Conservation (phyloP, 2,113 vertebrate genomes). For the Percina caprodes region DNA sequence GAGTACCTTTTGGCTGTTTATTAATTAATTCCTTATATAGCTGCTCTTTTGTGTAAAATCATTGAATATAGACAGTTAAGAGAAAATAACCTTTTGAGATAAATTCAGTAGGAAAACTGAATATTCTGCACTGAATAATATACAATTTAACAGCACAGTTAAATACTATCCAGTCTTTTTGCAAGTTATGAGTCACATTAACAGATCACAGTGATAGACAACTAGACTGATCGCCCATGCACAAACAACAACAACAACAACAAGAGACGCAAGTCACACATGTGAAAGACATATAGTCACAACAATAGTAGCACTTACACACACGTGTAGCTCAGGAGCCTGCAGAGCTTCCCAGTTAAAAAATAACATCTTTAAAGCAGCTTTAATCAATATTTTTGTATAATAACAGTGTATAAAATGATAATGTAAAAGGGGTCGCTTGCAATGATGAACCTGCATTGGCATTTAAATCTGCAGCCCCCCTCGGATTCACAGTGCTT, state of each 20-base stretch:
- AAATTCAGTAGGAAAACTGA: constrained; percentile 1
- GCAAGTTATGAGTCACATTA: not conserved
- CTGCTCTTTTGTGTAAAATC: constrained; percentile 31
- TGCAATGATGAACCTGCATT: not conserved
- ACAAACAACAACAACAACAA: not conserved
- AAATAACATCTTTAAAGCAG: not conserved
- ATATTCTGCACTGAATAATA: not conserved
- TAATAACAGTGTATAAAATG: not conserved
- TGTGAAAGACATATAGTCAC: not conserved
- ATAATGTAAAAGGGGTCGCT: not conserved
- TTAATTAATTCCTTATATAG: constrained; percentile 44
- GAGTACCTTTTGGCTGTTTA: constrained; percentile 42
- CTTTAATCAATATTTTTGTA: not conserved
- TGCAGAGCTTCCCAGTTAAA: not conserved
- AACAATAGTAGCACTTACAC: not conserved
- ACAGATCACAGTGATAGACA: not conserved
- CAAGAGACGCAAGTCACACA: not conserved
- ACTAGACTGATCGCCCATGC: too few relatives aligned
- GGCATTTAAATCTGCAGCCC: not conserved
- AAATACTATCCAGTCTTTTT: not conserved
- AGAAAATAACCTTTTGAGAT: constrained; percentile 1
- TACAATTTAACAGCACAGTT: not conserved
- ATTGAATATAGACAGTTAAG: constrained; percentile 26
- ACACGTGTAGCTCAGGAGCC: not conserved
- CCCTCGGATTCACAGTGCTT: not conserved